Conservation (phyloP, 1,140 invertebrate species). For the Drosophila lacteicornis region DNA sequence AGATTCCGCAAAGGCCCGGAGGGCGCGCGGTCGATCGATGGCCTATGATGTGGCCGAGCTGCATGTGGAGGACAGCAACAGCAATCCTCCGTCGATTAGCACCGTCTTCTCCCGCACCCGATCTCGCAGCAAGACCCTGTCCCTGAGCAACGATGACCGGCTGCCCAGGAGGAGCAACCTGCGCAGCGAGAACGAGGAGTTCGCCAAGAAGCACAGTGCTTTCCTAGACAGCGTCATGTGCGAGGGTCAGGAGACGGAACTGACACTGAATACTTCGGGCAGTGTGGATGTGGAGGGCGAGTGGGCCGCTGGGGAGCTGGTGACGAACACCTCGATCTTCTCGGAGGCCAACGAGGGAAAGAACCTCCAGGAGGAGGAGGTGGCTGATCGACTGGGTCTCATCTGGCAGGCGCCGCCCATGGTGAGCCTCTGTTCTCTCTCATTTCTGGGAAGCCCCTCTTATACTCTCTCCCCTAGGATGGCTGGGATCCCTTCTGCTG, state of each 20-base stretch:
- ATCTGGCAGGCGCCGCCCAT: conserved; percentile 61
- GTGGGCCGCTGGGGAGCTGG: conserved; percentile 27
- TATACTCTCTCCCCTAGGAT: conserved; percentile 31
- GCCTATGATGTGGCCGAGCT: conserved; percentile 32
- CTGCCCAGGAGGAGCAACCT: conserved; percentile 72
- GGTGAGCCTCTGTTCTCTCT: conserved; percentile 37
- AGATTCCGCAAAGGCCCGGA: not conserved
- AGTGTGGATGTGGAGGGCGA: conserved; percentile 29
- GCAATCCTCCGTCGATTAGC: conserved; percentile 13
- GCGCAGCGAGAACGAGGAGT: conserved; percentile 87
- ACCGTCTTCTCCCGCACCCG: conserved; percentile 14
- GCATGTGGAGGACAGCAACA: conserved; percentile 43
- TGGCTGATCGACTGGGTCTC: conserved; percentile 45
- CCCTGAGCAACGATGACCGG: conserved; percentile 49
- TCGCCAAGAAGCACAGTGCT: conserved; percentile 86
- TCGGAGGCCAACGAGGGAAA: conserved; percentile 51
- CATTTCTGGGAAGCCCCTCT: not conserved
- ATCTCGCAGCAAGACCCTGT: conserved; percentile 62
- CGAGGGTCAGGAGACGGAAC: conserved; percentile 34
- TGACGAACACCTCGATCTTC: conserved; percentile 42
- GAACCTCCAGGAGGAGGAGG: conserved; percentile 31
- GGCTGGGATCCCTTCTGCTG: conserved; percentile 93
- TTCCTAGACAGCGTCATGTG: conserved; percentile 85
- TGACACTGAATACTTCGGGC: not conserved
- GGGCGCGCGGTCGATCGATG: conserved; percentile 33